phyloP scores from a whole-genome alignment of 2,113 vertebrate species.

The Hylia prasina region DNA sequence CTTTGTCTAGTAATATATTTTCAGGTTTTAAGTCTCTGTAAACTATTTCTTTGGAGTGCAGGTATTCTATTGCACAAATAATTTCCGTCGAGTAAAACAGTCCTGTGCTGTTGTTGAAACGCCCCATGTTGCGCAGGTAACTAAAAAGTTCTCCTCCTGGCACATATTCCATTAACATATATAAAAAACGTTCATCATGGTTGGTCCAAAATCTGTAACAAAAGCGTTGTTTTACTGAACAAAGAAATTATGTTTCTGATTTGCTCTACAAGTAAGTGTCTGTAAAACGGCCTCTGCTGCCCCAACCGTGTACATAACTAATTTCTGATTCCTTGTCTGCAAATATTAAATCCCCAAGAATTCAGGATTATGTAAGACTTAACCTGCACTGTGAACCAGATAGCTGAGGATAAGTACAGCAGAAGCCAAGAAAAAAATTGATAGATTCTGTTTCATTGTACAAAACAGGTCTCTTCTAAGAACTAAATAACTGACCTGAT shows the following conservation, averaged over 20 bases:
- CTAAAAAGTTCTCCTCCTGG: conserved; percentile 93
- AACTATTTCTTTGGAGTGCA: conserved; percentile 89
- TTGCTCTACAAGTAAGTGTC: background rate
- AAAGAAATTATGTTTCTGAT: background rate
- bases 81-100: conserved; percentile 90
- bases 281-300: background rate
- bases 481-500: background rate
- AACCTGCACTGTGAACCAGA: background rate
- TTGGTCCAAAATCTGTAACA: conserved; percentile 88
- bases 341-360: background rate
- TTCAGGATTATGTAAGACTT: background rate
- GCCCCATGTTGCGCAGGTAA: conserved; percentile 88
- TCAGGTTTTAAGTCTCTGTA: conserved; percentile 96
- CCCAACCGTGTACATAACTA: accelerated
- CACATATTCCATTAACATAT: conserved; percentile 94
- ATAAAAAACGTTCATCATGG: conserved; percentile 88
- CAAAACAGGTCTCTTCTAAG: background rate
- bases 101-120: conserved; percentile 83
- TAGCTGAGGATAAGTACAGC: background rate
- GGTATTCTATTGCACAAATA: conserved; percentile 91
- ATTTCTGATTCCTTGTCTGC: background rate
- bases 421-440: background rate
- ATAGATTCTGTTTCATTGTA: background rate
- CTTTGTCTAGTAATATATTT: conserved; percentile 91
- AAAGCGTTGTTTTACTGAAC: background rate